Conservation (phyloP, 1,140 invertebrate species). For the Drosophila grimshawi region DNA sequence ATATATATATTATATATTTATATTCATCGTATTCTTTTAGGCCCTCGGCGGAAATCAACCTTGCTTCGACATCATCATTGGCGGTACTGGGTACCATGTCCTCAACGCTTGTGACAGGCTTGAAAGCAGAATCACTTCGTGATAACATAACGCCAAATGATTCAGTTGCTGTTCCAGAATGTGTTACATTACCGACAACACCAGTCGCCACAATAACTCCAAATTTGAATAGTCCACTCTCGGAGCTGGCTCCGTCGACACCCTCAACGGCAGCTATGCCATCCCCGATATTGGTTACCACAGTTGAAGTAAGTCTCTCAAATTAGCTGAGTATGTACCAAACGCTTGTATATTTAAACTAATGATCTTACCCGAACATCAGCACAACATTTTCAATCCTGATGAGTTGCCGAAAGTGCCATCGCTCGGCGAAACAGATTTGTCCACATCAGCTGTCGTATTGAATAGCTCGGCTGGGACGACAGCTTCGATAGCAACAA, state of each 20-base stretch:
- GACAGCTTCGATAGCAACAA: constrained; percentile 65
- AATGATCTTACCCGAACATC: neutral
- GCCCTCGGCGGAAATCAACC: constrained; percentile 45
- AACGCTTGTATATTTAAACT: neutral
- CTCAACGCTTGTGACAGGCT: constrained; percentile 52
- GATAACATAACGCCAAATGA: constrained; percentile 35
- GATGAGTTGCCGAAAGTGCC: constrained; percentile 62
- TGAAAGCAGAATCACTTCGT: constrained; percentile 19
- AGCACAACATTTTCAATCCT: constrained; percentile 53
- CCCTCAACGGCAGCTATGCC: constrained; percentile 63
- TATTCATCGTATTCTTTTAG: constrained; percentile 40
- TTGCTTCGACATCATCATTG: constrained; percentile 54
- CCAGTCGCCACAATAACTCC: constrained; percentile 49
- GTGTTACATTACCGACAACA: constrained; percentile 51
- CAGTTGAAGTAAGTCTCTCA: constrained; percentile 51
- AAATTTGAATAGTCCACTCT: constrained; percentile 51
- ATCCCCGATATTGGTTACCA: constrained; percentile 63
- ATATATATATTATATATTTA: neutral
- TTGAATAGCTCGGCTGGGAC: constrained; percentile 69
- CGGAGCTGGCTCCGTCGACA: constrained; percentile 62
- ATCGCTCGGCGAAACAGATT: constrained; percentile 44
- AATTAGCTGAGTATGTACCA: neutral
- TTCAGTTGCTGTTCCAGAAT: constrained; percentile 42
- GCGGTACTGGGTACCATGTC: constrained; percentile 50
- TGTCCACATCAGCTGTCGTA: constrained; percentile 43